Evolutionary conservation across 2,888 invertebrate species (phyloP), one percentile per base, ranked within the genome.

Genomic region (Agrypnus murinus): DNA sequence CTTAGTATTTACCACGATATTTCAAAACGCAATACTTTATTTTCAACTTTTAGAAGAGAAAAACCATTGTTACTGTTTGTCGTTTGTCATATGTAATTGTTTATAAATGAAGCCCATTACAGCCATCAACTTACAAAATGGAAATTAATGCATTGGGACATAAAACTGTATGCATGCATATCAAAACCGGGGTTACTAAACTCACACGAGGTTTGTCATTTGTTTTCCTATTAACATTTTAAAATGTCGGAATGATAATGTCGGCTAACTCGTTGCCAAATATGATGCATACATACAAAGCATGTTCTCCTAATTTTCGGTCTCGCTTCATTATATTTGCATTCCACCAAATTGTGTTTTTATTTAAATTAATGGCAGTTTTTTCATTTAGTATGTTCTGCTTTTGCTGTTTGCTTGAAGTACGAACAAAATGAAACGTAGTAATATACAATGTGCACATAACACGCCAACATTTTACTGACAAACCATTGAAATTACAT

Each of bases 291-390:
- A 60, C 60, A 38, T 31, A 58, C 53, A 58, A 60, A 62, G 45
- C 65, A 50, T 67, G 66, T 66, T 71, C 65, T 68, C 55, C 63
- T 67, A 71, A 67, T 71, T 71, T 71, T 66, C 63, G 40, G 66
- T 67, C 71, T 71, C 66, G 66, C 66, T 71, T 71, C 71, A 71
- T 71, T 67, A 71, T 66, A 67, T 71, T 71, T 73, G 64, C 68
- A 67, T 68, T 66, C 48, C 36, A 36, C 55, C 65, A 73, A 73
- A 73, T 70, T 71, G 70, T 62, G 69, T 70, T 73, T 73, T 73
- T 71, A 73, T 73, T 73, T 73, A 71, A 71, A 73, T 71, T 71
- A 73, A 71, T 73, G 73, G 57, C 55, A 58, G 14, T 58, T 65
- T 53, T 25, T 68, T 57, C 46, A 45, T 66, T 43, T 71, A n/a